Conservation (phyloP, 2,888 invertebrate genomes). For the Calephelis perditalis region DNA sequence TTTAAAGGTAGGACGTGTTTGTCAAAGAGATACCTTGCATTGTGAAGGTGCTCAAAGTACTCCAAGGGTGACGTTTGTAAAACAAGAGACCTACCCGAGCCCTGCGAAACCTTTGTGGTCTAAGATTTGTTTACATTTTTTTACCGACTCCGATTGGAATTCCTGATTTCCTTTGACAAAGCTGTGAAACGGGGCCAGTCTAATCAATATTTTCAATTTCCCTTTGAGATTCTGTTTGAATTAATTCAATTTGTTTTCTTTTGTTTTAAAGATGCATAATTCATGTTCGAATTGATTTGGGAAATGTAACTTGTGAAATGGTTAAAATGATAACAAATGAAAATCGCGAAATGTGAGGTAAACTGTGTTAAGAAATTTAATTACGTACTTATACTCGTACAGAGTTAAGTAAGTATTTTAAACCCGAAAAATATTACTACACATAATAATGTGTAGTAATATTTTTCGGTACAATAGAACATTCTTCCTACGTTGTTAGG, state of each 20-base stretch:
- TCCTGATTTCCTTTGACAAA: constrained; percentile 12
- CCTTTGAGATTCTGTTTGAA: background rate
- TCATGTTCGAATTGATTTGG: background rate
- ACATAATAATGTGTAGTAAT: background rate
- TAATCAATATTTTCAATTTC: constrained; percentile 10
- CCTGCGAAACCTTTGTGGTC: constrained; percentile 6
- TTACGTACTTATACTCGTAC: no score
- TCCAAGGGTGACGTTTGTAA: constrained; percentile 17
- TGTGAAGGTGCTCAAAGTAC: constrained; percentile 22
- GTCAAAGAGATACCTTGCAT: constrained; percentile 23
- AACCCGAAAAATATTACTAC: no score
- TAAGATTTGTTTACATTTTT: constrained; percentile 9
- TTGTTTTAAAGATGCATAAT: constrained; percentile 8
- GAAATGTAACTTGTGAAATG: background rate
- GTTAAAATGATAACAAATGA: background rate
- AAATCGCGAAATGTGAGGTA: no score
- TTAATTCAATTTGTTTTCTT: constrained; percentile 10
- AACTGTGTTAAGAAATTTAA: no score
- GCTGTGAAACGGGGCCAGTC: constrained; percentile 8
- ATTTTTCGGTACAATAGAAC: no score
- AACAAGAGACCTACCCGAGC: constrained; percentile 21
- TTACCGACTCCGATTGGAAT: constrained; percentile 14
- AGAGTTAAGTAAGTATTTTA: no score
- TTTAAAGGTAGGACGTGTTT: constrained; percentile 12
- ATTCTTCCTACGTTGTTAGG: no score